Evolutionary conservation across 2,797 vertebrate genomes (phyloP).

Genomic region (Meriones psammophilus): DNA sequence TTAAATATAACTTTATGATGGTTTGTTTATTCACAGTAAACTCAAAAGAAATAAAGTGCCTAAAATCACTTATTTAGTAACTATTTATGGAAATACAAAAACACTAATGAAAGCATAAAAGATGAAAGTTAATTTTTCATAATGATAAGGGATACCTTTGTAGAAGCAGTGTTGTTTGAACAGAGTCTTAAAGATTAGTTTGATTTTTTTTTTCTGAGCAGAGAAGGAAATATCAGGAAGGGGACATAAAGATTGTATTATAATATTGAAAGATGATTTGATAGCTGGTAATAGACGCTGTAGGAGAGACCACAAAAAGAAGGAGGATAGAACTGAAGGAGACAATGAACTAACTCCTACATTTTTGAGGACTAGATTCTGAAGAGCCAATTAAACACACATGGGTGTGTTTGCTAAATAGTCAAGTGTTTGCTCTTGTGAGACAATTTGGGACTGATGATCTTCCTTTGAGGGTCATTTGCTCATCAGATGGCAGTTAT

Average conservation of each 20-base stretch:
- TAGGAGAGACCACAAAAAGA: constrained; percentile 2
- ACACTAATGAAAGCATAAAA: not conserved
- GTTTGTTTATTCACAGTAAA: constrained; percentile 52
- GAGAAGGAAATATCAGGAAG: constrained; percentile 28
- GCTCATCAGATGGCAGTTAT: not conserved
- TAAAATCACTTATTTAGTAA: constrained; percentile 48
- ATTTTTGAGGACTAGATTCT: constrained; percentile 24
- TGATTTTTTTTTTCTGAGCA: constrained; percentile 18
- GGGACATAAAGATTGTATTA: not conserved
- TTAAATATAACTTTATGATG: constrained; percentile 52
- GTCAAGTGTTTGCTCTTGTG: not conserved
- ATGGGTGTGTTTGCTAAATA: constrained; percentile 23
- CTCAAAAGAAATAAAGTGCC: constrained; percentile 50
- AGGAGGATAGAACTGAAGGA: constrained; percentile 18
- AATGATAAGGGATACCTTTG: constrained; percentile 46
- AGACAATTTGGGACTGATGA: constrained; percentile 38
- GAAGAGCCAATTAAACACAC: not conserved
- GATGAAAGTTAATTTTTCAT: constrained; percentile 37
- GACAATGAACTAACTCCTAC: constrained; percentile 6
- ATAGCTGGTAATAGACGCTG: not conserved
- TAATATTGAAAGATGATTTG: constrained; percentile 5
- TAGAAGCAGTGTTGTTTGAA: constrained; percentile 49
- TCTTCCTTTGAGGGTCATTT: not conserved
- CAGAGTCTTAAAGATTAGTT: constrained; percentile 16
- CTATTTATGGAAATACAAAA: constrained; percentile 43